Conservation (phyloP, 53 echinoderm and acorn worm genomes). For the Temnopleurus reevesii region DNA sequence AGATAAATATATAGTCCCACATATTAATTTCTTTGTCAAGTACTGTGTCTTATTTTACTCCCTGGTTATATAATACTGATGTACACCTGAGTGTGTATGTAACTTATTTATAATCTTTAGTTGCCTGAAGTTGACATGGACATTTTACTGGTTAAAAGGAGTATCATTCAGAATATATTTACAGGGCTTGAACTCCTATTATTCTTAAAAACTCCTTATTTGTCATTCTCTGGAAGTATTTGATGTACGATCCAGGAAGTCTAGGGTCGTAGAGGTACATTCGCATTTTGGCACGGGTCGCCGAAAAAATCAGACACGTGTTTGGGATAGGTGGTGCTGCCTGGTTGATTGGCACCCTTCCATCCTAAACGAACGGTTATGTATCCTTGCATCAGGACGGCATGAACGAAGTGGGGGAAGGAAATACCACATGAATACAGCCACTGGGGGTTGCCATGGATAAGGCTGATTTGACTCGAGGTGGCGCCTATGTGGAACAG, state of each 20-base stretch:
- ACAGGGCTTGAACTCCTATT: too few species aligned
- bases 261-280: not conserved
- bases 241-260: constrained; percentile 1
- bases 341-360: not conserved
- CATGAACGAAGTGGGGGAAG: not conserved
- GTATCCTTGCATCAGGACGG: not conserved
- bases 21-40: too few species aligned
- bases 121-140: too few species aligned
- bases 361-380: not conserved
- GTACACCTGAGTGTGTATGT: too few species aligned
- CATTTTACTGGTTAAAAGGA: too few species aligned
- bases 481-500: constrained; percentile 44
- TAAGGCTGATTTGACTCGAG: constrained; percentile 15
- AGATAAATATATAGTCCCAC: too few species aligned
- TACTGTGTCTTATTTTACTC: too few species aligned
- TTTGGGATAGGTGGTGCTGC: not conserved
- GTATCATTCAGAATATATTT: too few species aligned
- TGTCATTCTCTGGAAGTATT: constrained; percentile 10
- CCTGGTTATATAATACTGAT: too few species aligned
- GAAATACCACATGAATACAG: constrained; percentile 15
- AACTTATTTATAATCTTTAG: too few species aligned
- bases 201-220: not conserved
- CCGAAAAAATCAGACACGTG: not conserved
- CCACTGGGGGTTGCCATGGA: constrained; percentile 19
- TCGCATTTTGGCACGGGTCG: not conserved